A percentile compares a stretch with the other conserved stretches of the same genome.
These are phyloP conservation scores for Microcebus griseorufus DNA, from an alignment of 2,113 vertebrate species.

Conservation along the genomic window DNA sequence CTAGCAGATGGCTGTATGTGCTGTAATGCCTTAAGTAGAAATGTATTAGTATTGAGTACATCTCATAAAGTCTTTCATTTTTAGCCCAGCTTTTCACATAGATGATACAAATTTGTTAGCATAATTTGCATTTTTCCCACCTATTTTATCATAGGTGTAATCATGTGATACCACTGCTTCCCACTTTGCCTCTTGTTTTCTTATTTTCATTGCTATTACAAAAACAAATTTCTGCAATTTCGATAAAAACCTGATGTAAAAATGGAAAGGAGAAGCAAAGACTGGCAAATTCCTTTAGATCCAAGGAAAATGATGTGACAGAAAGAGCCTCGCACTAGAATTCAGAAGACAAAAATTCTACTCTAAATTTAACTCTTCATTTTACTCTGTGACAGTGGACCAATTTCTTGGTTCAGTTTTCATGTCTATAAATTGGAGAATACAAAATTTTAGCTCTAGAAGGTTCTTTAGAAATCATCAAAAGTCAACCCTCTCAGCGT, in stretches of 20 bases:
- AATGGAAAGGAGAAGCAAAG: neutral
- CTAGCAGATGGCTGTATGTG: neutral
- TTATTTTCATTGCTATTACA: neutral
- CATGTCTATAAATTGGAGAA: neutral
- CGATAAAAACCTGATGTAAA: neutral
- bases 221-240: conserved; percentile 8
- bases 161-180: neutral
- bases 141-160: neutral
- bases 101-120: neutral
- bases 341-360: neutral
- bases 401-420: neutral
- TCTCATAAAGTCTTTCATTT: neutral
- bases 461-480: neutral
- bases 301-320: neutral
- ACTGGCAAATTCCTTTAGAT: neutral
- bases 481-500: neutral
- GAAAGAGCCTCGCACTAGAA: neutral
- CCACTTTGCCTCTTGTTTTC: neutral
- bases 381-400: neutral
- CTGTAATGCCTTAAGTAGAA: neutral
- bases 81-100: neutral
- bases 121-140: neutral
- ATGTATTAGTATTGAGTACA: neutral
- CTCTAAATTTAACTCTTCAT: neutral
- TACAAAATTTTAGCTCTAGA: neutral